These are phyloP conservation scores for Sphaerodactylus townsendi DNA, from an alignment of 2,113 vertebrate species.

Conservation along the genomic window DNA sequence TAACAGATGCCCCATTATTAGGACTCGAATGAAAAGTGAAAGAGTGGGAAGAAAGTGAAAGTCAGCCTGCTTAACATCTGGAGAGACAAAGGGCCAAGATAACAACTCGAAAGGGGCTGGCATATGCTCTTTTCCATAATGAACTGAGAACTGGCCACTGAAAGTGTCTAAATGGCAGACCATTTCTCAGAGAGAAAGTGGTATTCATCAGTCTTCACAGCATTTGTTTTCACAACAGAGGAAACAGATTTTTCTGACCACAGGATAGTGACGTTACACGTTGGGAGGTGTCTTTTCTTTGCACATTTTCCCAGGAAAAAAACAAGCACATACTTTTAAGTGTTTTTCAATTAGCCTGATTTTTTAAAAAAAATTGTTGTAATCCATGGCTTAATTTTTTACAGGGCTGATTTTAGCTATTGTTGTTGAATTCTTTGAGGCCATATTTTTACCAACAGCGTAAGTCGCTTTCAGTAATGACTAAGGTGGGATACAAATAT, in stretches of 20 bases:
- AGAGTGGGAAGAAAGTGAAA: neutral
- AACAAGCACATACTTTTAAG: neutral
- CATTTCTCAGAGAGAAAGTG: neutral
- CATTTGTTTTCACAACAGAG: neutral
- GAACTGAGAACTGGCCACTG: slow-evolving; percentile 17
- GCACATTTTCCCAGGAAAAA: neutral
- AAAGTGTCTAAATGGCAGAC: slow-evolving; percentile 3
- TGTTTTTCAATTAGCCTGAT: too few species aligned
- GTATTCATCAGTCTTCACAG: neutral
- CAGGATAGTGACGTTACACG: neutral
- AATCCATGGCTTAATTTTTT: too few species aligned
- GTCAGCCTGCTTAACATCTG: accelerated
- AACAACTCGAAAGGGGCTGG: neutral
- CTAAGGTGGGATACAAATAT: too few species aligned
- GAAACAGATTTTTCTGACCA: accelerated
- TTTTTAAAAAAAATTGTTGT: too few species aligned
- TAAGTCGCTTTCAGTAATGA: too few species aligned
- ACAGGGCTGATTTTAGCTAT: too few species aligned
- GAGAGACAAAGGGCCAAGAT: neutral
- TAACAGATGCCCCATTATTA: slow-evolving; percentile 1
- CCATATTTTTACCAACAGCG: too few species aligned
- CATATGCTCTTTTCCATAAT: neutral
- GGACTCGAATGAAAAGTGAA: slow-evolving; percentile 1
- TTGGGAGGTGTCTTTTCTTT: accelerated
- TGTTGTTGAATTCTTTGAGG: too few species aligned